Evolutionary conservation across 2,888 invertebrate genomes (phyloP), one percentile per base, ranked within the genome.

Genomic region (Rosalia funebris): DNA sequence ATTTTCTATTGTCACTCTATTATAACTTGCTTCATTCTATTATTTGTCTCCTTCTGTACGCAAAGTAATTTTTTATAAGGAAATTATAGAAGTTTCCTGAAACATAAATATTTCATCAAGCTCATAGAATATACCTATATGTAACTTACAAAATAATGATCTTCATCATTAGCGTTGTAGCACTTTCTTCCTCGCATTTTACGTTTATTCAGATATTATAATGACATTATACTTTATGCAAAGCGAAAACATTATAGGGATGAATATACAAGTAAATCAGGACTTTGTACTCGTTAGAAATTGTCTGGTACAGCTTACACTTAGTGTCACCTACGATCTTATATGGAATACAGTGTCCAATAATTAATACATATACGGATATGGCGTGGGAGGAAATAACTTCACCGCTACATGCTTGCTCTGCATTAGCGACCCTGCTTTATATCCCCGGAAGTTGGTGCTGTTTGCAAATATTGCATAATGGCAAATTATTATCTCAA

Each of bases 321-420:
- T 66, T 68, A 62, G 59, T 63, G 62, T 68, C 70, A 69, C 67
- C 67, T 61, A 66, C 60, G 57, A 65, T 39, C 63, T 62, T 64
- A 65, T 60, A 65, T 45, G 64, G 68, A 65, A 66, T 70, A 69
- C 67, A 63, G 48, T 50, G 50, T 50, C 61, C 62, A 67, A 72
- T 73, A 71, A 72, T 73, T 73, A 73, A 73, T 71, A 70, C 71
- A 66, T 65, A 63, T 68, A 69, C 70, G 70, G 71, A 68, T 66
- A 62, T 66, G 48, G 67, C 62, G 66, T 70, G 54, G 68, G 71
- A 62, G 70, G 69, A 64, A 68, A 65, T 63, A 68, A 66, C 59
- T 68, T 64, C 50, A 59, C 62, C 60, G 57, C 62, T 62, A 64
- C 61, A 60, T 60, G 63, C 61, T 57, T 56, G 59, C 60, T 50